Evolutionary conservation across 2,113 vertebrate species (phyloP).

Genomic region (Xerus inauris): DNA sequence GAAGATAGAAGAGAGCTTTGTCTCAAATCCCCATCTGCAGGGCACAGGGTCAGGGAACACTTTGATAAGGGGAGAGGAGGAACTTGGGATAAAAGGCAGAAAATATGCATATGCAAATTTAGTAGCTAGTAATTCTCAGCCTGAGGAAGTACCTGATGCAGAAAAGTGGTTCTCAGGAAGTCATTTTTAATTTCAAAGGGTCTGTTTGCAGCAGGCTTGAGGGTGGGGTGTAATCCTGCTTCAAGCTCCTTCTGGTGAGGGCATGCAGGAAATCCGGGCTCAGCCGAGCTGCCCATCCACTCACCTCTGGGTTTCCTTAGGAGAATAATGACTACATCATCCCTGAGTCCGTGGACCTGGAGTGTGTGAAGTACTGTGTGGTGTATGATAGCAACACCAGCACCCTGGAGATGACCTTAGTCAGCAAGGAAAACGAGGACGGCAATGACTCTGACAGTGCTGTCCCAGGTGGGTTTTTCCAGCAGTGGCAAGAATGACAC

Average conservation of each 20-base stretch:
- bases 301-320: slow-evolving; percentile 80
- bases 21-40: too few species aligned
- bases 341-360: slow-evolving; percentile 86
- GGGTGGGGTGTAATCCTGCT: not conserved
- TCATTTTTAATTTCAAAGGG: too few species aligned
- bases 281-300: not conserved
- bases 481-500: too few species aligned
- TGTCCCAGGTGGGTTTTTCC: not conserved
- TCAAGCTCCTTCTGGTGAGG: too few species aligned
- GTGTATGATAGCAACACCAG: slow-evolving; percentile 90
- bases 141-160: too few species aligned
- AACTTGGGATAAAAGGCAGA: too few species aligned
- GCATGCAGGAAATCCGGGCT: rapidly evolving
- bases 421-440: not conserved
- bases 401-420: slow-evolving; percentile 53
- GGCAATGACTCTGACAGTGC: not conserved
- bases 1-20: too few species aligned
- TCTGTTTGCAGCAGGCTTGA: not conserved
- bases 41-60: too few species aligned
- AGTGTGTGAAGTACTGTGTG: slow-evolving; percentile 88
- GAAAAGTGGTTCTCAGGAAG: too few species aligned
- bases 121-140: too few species aligned
- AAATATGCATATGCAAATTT: too few species aligned
- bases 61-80: too few species aligned
- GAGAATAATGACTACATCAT: slow-evolving; percentile 83